Evolutionary conservation across 2,888 invertebrate genomes (phyloP).

Genomic region (Watsonalla binaria): DNA sequence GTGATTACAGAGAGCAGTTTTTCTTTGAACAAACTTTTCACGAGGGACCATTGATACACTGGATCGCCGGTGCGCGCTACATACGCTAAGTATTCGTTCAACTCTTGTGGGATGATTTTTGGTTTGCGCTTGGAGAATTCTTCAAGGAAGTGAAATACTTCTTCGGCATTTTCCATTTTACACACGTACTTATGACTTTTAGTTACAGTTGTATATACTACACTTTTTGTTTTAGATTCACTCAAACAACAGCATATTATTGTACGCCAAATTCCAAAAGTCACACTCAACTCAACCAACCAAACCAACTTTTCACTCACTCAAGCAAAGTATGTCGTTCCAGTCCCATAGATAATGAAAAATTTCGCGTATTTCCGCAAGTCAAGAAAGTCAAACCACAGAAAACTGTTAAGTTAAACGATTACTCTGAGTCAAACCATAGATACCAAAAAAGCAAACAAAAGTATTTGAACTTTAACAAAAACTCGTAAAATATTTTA

Average conservation of each 20-base stretch:
- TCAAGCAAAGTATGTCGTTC: too few species aligned
- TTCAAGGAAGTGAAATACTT: slow-evolving; percentile 89
- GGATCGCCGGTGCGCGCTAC: slow-evolving; percentile 97
- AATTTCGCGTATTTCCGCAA: too few species aligned
- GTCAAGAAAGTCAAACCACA: too few species aligned
- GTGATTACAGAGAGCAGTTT: slow-evolving; percentile 92
- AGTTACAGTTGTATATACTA: background rate
- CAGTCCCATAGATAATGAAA: too few species aligned
- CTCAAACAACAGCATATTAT: too few species aligned
- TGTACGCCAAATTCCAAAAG: too few species aligned
- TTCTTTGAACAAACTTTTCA: slow-evolving; percentile 92
- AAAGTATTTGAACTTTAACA: background rate
- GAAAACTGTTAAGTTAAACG: too few species aligned
- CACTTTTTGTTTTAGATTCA: too few species aligned
- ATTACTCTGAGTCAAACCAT: too few species aligned
- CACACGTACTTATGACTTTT: background rate
- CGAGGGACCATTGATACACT: slow-evolving; percentile 93
- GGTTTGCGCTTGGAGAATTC: slow-evolving; percentile 87
- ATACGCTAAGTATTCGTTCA: slow-evolving; percentile 93
- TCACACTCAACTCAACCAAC: too few species aligned
- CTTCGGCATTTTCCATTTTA: slow-evolving; percentile 90
- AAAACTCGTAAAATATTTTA: slow-evolving; percentile 14
- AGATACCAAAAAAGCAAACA: too few species aligned
- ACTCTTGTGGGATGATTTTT: slow-evolving; percentile 90
- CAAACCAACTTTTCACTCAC: too few species aligned